phyloP scores from a whole-genome alignment of 1,140 invertebrate species.

The Pogonomyrmex californicus region DNA sequence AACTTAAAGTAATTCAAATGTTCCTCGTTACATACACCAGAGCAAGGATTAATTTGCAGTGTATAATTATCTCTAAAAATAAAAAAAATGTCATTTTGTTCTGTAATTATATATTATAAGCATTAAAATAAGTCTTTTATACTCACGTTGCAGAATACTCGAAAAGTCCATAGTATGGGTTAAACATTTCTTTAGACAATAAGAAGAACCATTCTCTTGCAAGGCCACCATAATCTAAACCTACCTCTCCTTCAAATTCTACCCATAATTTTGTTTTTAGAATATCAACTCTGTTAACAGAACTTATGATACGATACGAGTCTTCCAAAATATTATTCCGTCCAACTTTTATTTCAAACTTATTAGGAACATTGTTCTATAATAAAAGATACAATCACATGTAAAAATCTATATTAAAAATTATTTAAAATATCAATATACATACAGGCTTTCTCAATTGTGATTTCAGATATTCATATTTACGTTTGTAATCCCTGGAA shows the following conservation, averaged over 20 bases:
- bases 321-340: constrained; percentile 97
- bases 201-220: constrained; percentile 99
- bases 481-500: constrained; percentile 99
- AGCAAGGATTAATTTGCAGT: constrained; percentile 99
- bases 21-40: constrained; percentile 98
- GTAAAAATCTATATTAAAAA: constrained; percentile 20
- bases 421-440: constrained; percentile 70
- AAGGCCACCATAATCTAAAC: constrained; percentile 98
- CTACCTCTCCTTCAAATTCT: constrained; percentile 99
- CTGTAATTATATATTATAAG: constrained; percentile 22
- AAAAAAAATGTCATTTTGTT: constrained; percentile 67
- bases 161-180: constrained; percentile 99
- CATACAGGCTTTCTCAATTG: constrained; percentile 98
- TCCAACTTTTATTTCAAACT: constrained; percentile 98
- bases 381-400: constrained; percentile 76
- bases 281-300: constrained; percentile 94
- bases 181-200: constrained; percentile 99
- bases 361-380: constrained; percentile 98
- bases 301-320: constrained; percentile 96
- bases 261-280: constrained; percentile 99
- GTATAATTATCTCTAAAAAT: constrained; percentile 97
- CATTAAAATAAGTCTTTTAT: constrained; percentile 21
- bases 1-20: constrained; percentile 99
- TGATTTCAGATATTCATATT: constrained; percentile 99
- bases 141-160: constrained; percentile 97